Evolutionary conservation across 2,888 invertebrate species (phyloP).

Genomic region (Ectropis crepuscularia): DNA sequence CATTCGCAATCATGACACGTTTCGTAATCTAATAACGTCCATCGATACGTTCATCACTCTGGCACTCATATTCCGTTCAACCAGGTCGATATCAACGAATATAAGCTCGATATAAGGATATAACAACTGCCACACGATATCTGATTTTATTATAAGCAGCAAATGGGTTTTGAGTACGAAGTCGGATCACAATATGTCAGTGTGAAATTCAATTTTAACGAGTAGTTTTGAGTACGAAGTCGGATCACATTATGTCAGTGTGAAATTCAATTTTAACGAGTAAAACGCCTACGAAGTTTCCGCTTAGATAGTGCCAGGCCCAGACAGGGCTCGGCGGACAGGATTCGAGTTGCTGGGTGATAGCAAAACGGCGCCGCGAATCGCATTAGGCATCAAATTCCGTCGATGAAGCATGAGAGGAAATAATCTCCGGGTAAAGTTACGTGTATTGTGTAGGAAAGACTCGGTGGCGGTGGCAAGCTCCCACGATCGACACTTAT

Average conservation of each 20-base stretch:
- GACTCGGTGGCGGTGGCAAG: conserved; percentile 57
- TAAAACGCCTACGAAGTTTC: conserved; percentile 37
- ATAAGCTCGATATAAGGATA: background rate
- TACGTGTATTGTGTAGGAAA: conserved; percentile 63
- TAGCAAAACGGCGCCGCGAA: conserved; percentile 51
- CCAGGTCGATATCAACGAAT: conserved; percentile 3
- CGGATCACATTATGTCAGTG: conserved; percentile 27
- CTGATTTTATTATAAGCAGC: conserved; percentile 10
- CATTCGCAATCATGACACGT: conserved; percentile 15
- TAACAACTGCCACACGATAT: background rate
- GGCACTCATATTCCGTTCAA: background rate
- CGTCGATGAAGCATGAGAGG: conserved; percentile 68
- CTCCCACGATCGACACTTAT: conserved; percentile 77
- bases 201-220: conserved; percentile 36
- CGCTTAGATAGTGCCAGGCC: conserved; percentile 28
- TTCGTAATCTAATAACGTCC: conserved; percentile 10
- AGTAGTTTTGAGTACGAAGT: conserved; percentile 19
- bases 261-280: conserved; percentile 34
- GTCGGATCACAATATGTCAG: conserved; percentile 26
- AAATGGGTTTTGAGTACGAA: conserved; percentile 17
- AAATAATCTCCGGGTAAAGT: conserved; percentile 62
- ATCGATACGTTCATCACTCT: conserved; percentile 2
- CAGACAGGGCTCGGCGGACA: conserved; percentile 15
- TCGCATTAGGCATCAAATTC: conserved; percentile 58
- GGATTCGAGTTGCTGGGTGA: conserved; percentile 44